Evolutionary conservation across 2,113 vertebrate genomes (phyloP).

Genomic region (Cinclus cinclus): DNA sequence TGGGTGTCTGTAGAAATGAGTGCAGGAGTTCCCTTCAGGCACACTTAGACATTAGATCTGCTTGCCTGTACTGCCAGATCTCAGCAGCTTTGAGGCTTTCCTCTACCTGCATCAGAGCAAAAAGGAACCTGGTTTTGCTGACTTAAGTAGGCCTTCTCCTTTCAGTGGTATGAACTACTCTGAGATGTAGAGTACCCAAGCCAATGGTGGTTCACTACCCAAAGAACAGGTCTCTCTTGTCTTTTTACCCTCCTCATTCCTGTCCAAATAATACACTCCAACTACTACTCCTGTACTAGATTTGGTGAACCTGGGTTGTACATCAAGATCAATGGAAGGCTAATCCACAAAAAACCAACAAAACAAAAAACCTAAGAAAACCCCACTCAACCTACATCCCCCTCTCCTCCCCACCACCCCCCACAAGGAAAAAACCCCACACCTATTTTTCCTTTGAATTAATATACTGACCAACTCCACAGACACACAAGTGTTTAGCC

Average conservation of each 20-base stretch:
- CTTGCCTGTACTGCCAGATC: neutral
- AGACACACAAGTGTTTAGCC: neutral
- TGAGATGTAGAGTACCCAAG: neutral
- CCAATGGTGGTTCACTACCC: neutral
- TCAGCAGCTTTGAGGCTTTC: neutral
- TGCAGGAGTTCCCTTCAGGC: neutral
- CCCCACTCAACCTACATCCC: neutral
- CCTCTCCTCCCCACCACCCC: accelerated
- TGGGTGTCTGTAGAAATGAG: neutral
- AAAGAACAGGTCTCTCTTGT: neutral
- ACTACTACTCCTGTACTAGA: neutral
- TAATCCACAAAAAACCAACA: neutral
- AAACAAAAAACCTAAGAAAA: neutral
- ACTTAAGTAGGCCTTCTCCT: neutral
- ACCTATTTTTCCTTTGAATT: neutral
- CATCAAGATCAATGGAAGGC: neutral
- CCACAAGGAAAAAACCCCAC: neutral
- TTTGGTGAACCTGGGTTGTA: neutral
- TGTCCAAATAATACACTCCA: neutral
- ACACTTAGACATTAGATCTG: neutral
- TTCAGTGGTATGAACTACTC: neutral
- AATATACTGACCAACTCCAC: neutral
- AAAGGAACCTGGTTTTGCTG: neutral
- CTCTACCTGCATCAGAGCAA: neutral
- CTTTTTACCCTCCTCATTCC: neutral